Evolutionary conservation across 1,140 invertebrate genomes (phyloP).

Genomic region (Eriosoma lanigerum): DNA sequence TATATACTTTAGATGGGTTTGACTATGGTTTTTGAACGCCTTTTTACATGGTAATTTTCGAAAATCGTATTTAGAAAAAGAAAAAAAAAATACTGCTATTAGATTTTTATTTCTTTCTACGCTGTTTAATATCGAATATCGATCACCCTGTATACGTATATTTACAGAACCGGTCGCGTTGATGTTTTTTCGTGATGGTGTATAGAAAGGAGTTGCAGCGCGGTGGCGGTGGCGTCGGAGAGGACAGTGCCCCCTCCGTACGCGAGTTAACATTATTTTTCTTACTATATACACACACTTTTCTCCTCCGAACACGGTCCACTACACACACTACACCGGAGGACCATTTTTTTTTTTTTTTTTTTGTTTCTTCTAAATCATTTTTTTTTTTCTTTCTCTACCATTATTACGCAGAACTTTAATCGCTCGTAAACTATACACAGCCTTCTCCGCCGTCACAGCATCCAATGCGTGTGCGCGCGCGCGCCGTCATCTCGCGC

Average conservation of each 20-base stretch:
- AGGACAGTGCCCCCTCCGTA: background rate
- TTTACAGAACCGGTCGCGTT: background rate
- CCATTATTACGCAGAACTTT: slow-evolving; percentile 9
- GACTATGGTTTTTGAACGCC: too few relatives aligned
- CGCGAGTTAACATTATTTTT: background rate
- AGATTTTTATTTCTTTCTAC: too few relatives aligned
- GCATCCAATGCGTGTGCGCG: background rate
- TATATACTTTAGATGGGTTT: too few relatives aligned
- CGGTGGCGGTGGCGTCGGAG: background rate
- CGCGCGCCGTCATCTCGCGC: background rate
- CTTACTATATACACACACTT: background rate
- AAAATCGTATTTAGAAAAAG: too few relatives aligned
- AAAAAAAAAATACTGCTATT: too few relatives aligned
- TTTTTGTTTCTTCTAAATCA: background rate
- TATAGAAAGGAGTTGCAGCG: too few relatives aligned
- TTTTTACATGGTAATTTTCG: too few relatives aligned
- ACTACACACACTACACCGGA: slow-evolving; percentile 10
- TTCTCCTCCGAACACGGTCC: slow-evolving; percentile 6
- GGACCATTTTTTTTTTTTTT: background rate
- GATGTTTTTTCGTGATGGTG: background rate
- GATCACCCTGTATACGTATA: too few relatives aligned
- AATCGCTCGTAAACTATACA: slow-evolving; percentile 10
- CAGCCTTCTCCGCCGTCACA: background rate
- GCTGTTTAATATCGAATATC: too few relatives aligned
- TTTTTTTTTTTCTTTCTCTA: background rate